Evolutionary conservation across 2,113 vertebrate genomes (phyloP).

Genomic region (Excalfactoria chinensis): DNA sequence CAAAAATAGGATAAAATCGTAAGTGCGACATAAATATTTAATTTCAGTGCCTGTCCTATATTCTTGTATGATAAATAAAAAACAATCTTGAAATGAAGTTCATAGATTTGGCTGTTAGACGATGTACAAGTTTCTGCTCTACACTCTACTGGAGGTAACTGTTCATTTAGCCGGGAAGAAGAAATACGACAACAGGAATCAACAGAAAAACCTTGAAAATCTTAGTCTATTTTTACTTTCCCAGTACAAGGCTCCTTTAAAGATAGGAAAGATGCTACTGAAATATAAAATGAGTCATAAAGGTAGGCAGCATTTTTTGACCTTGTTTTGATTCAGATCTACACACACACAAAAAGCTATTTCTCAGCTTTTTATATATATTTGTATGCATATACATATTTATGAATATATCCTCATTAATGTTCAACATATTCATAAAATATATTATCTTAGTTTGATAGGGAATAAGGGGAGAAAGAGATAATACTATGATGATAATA

Average conservation of each 20-base stretch:
- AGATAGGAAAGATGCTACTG: neutral
- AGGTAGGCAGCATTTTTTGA: neutral
- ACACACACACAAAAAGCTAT: neutral
- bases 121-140: neutral
- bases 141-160: neutral
- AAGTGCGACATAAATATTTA: slow-evolving; percentile 17
- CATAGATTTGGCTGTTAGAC: neutral
- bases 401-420: neutral
- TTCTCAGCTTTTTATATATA: neutral
- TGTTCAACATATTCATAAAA: neutral
- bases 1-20: neutral
- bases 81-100: neutral
- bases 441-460: neutral
- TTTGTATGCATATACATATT: neutral
- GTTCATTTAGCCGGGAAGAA: neutral
- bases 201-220: slow-evolving; percentile 18
- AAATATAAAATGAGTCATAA: neutral
- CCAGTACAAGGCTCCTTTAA: neutral
- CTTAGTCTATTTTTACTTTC: neutral
- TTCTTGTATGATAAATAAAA: neutral
- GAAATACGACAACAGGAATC: neutral
- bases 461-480: neutral
- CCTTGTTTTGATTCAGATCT: neutral
- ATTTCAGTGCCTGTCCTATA: neutral
- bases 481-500: neutral